A percentile compares a stretch with the other conserved stretches of the same genome.
phyloP scores from a whole-genome alignment of 2,113 vertebrate species.

The Oryctolagus cuniculus region DNA sequence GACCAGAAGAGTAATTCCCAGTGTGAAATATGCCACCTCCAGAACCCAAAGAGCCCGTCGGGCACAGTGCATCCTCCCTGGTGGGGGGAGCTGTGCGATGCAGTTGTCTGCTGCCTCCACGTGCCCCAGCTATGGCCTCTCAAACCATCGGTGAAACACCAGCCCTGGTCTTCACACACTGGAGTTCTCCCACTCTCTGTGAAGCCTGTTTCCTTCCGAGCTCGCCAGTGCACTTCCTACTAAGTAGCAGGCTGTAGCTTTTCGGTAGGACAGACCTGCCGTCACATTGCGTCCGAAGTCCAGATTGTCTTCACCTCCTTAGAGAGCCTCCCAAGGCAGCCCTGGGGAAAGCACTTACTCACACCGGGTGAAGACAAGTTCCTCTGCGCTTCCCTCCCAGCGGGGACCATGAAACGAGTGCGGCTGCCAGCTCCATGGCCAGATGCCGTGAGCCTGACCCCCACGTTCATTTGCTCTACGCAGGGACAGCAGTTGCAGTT shows the following conservation, averaged over 20 bases:
- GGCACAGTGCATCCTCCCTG: neutral
- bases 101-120: neutral
- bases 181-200: neutral
- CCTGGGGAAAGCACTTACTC: neutral
- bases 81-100: neutral
- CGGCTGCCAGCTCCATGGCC: neutral
- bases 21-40: neutral
- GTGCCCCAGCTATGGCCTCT: neutral
- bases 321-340: neutral
- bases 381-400: neutral
- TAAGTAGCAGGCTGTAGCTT: neutral
- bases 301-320: neutral
- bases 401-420: neutral
- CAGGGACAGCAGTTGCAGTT: neutral
- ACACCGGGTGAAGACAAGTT: neutral
- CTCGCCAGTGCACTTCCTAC: neutral
- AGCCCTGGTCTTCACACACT: neutral
- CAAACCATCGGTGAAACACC: accelerated
- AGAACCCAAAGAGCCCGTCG: neutral
- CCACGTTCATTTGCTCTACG: neutral
- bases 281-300: neutral
- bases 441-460: neutral
- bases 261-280: neutral
- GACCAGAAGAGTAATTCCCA: neutral
- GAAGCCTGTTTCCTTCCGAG: neutral